Base-by-base conservation (phyloP, 2,888 invertebrate species). In the Anaspis maculata region DNA sequence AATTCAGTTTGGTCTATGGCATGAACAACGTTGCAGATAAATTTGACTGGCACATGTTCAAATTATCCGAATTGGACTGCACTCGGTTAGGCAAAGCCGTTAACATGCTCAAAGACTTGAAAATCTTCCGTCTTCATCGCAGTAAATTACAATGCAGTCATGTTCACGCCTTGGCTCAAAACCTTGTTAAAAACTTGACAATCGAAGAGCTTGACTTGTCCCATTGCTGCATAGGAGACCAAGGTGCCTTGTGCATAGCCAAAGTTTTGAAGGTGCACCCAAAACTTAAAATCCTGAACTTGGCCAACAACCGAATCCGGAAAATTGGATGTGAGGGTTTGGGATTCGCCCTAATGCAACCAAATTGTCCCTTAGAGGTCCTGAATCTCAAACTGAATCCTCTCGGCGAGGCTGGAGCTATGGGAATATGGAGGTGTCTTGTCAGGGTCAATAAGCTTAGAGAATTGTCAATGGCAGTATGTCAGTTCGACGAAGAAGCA, bases 191-290 rank as follows among this genome's bases (percentile, higher is more conserved):
- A 26, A 54, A 54, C 25, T 36, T 34, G 15, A 46, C 67, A 45
- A 59, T 79, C 15, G 68, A 71, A 41, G 76, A 76, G 48, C 50
- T 81, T 16, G 76, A 79, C 56, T 71, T 81, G 28, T 78, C 77
- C 37, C 74, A 79, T 52, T 80, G 79, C 53, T 69, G 72, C 45
- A 73, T 80, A 28, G 72, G 69, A 2, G 72, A 79, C 52, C 66
- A 68, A 26, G 80, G 79, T 0, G 76, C 77, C 49, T 68, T 75
- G 34, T 79, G 78, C 11, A 61, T 80, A 2, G 77, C 75, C 1
- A 76, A 76, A 42, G 64, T 76, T 37, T 66, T 74, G 30, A 61
- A 47, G 19, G 45, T 67, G 6, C 73, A 74, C 46, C 62, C 59
- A 6, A 67, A 65, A 23, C 49, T 77, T 13, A 70, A 65, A 46